Conservation (phyloP, 2,888 invertebrate genomes). For the Eilema griseolum region DNA sequence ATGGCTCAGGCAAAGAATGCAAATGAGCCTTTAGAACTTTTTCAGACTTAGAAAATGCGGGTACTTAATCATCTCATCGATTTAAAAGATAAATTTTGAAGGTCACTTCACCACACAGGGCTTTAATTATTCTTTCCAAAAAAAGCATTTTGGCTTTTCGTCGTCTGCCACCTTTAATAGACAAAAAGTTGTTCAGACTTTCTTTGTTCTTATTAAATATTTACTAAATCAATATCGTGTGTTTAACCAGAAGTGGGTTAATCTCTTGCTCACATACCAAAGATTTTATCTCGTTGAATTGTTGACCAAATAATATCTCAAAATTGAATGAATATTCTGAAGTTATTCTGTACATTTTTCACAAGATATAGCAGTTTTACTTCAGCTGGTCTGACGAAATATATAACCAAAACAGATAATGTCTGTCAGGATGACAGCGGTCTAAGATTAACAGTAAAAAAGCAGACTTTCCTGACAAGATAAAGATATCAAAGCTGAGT, state of each 20-base stretch:
- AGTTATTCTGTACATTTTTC: not conserved
- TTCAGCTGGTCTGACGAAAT: conserved; percentile 33
- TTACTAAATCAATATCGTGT: not conserved
- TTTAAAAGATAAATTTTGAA: no score
- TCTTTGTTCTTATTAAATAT: not conserved
- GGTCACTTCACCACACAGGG: no score
- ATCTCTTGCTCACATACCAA: not conserved
- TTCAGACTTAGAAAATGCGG: no score
- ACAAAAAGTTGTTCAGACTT: not conserved
- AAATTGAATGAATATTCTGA: not conserved
- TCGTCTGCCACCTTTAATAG: not conserved
- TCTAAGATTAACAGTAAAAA: conserved; percentile 23
- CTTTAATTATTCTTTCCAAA: no score
- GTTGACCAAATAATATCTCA: not conserved
- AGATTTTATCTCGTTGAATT: not conserved
- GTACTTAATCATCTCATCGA: no score
- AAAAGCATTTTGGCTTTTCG: not conserved
- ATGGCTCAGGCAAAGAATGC: no score
- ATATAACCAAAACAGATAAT: conserved; percentile 27
- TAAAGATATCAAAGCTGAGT: not conserved
- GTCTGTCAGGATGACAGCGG: conserved; percentile 14
- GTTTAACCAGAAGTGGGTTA: not conserved
- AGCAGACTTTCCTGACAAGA: conserved; percentile 15
- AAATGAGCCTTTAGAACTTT: no score
- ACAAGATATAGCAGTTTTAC: conserved; percentile 26